Base-by-base conservation (phyloP, 2,888 invertebrate species). In the Cheilosia grossa region DNA sequence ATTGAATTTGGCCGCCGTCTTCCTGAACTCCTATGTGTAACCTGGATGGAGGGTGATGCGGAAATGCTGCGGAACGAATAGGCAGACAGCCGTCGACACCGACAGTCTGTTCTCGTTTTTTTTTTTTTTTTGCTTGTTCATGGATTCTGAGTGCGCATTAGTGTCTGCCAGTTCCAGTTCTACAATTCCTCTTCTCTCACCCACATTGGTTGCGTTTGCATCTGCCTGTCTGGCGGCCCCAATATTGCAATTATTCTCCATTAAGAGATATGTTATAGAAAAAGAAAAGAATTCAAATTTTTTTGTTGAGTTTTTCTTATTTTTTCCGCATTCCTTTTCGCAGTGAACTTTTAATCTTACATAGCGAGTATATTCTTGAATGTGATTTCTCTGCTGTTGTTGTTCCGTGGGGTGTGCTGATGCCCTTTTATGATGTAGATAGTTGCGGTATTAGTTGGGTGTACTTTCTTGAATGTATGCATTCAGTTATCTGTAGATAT, bases 241-340 rank as follows among this genome's bases (percentile, higher is more conserved):
- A 77, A 82, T 82, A 82, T 75, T 77, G 82, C 82, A 82, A 82
- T 82, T 82, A 77, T 82, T 67, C 59, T 67, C 70, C 72, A 82
- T 82, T 82, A 82, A 82, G 61, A 82, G 67, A 72, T 82, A 82
- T 64, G 44, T 66, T 73, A 61, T 67, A 53, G 21, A 33, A 42
- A 58, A 27, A 64, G 47, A 64, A 37, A 66, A 40, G 42, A 77
- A 67, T 56, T 30, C 30, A 59, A 27, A 61, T 47, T 72, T 70
- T 6, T 82, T 21, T 10, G 21, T 51, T 17, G 44, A 17, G 13
- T 51, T 21, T 51, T 24, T 7, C 19, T 49, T 21, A 4, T 13
- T 49, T 37, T 10, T 33, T 30, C 49, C 4, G 24, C 54, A 51
- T 72, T 79, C 37, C 51, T 58, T 44, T 59, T 44, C 40, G 37